Base-by-base conservation (phyloP, 2,888 invertebrate species). In the Drosophila phalerata region DNA sequence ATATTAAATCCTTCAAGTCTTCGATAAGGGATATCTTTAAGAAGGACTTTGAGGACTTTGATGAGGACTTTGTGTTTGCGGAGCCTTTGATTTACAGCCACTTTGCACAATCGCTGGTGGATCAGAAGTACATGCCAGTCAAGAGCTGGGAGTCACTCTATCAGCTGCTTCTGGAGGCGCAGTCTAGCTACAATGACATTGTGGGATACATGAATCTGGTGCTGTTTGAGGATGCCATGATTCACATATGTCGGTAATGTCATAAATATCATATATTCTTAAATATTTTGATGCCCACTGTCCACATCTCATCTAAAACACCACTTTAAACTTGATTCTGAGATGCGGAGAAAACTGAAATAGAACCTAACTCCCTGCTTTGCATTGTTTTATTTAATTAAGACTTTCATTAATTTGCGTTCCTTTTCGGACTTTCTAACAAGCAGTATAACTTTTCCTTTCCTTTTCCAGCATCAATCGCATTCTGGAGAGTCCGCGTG, bases 221-320 rank as follows among this genome's bases (percentile, higher is more conserved):
- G 8, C 94, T 99, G 30, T 99, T 99, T 90, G 98, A 98, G 90
- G 98, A 98, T 91, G 98, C 98, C 6, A 97, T 98, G 96, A 95
- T 95, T 81, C 98, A 98, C 91, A 95, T 98, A 52, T 97, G 97
- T 93, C 94, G 97, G 94, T 95, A 80, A 90, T 81, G 58, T 0
- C 5, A 3, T 25, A 25, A 3, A 4, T 8, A 0, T 1, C 3
- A n/a, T n/a, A n/a, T n/a, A n/a, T n/a, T n/a, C n/a, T n/a, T n/a
- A n/a, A n/a, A n/a, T n/a, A n/a, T n/a, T n/a, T n/a, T n/a, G n/a
- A n/a, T n/a, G n/a, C n/a, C n/a, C n/a, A n/a, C n/a, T n/a, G n/a
- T n/a, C n/a, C n/a, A n/a, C n/a, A n/a, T n/a, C n/a, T n/a, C n/a
- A n/a, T n/a, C n/a, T n/a, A n/a, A n/a, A n/a, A n/a, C n/a, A n/a